A percentile compares a stretch with the other conserved stretches of the same genome.
phyloP scores from a whole-genome alignment of 2,797 vertebrate genomes.

The Euthynnus affinis region DNA sequence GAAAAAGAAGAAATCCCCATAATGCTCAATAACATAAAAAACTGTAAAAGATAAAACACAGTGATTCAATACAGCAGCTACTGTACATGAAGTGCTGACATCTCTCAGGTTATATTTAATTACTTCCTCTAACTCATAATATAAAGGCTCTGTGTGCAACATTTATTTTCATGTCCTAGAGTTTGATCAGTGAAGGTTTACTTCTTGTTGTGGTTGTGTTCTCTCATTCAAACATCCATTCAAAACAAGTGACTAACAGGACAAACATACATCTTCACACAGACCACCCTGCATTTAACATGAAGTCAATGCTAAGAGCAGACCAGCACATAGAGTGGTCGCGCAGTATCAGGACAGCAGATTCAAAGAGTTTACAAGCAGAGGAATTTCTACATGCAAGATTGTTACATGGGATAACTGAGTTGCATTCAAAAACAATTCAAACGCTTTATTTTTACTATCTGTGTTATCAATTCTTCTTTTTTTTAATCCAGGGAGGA shows the following conservation, averaged over 20 bases:
- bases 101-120: not conserved
- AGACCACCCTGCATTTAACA: constrained; percentile 16
- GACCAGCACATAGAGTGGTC: constrained; percentile 17
- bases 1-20: not conserved
- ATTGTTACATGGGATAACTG: not conserved
- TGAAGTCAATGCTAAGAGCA: constrained; percentile 16
- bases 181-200: not conserved
- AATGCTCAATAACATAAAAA: not conserved
- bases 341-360: constrained; percentile 26
- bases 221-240: constrained; percentile 17
- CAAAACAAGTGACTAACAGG: not conserved
- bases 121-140: not conserved
- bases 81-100: not conserved
- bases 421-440: constrained; percentile 28
- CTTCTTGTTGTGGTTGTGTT: too few species aligned
- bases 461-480: not conserved
- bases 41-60: not conserved
- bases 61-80: not conserved
- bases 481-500: too few species aligned
- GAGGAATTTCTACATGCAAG: not conserved
- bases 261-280: constrained; percentile 34
- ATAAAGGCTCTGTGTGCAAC: not conserved
- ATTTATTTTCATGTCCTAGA: not conserved
- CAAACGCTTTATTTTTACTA: not conserved
- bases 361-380: constrained; percentile 1